phyloP scores from a whole-genome alignment of 35 echinoderm and acorn worm genomes.

The Nesometra sesokonis region DNA sequence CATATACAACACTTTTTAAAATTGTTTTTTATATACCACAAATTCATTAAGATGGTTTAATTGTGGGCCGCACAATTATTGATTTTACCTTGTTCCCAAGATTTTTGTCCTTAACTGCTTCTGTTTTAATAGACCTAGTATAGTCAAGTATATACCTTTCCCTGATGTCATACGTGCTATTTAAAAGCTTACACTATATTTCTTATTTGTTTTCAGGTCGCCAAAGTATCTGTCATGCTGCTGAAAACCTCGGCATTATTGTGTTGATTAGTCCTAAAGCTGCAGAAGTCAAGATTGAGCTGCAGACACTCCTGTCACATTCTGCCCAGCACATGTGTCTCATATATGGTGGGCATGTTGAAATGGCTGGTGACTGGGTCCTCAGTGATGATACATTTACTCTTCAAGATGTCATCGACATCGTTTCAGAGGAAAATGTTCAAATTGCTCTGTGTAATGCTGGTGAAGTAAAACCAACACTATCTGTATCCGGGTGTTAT shows the following conservation, averaged over 20 bases:
- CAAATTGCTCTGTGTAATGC: slow-evolving; percentile 45
- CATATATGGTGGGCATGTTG: slow-evolving; percentile 70
- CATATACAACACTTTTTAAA: too few species aligned
- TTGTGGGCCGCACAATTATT: too few species aligned
- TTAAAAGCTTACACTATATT: too few species aligned
- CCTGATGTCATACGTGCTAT: too few species aligned
- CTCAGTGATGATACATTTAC: slow-evolving; percentile 81
- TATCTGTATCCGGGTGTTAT: slow-evolving; percentile 74
- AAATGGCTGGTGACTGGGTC: slow-evolving; percentile 71
- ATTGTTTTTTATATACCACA: too few species aligned
- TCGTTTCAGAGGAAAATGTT: slow-evolving; percentile 63
- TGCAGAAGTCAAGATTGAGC: slow-evolving; percentile 35
- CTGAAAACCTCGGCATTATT: slow-evolving; percentile 57
- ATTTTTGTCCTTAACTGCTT: too few species aligned
- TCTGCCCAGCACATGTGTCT: slow-evolving; percentile 71
- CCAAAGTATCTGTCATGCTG: slow-evolving; percentile 39
- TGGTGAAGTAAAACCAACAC: slow-evolving; percentile 52
- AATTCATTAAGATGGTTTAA: too few species aligned
- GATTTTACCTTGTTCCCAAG: too few species aligned
- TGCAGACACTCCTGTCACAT: slow-evolving; percentile 59
- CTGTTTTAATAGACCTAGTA: too few species aligned
- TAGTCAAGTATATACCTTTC: too few species aligned
- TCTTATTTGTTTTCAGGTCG: slow-evolving; percentile 54
- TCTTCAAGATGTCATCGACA: slow-evolving; percentile 58
- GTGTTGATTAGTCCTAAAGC: slow-evolving; percentile 70